These are phyloP conservation scores for Nebria brevicollis DNA, from an alignment of 2,888 invertebrate genomes.

Conservation along the genomic window DNA sequence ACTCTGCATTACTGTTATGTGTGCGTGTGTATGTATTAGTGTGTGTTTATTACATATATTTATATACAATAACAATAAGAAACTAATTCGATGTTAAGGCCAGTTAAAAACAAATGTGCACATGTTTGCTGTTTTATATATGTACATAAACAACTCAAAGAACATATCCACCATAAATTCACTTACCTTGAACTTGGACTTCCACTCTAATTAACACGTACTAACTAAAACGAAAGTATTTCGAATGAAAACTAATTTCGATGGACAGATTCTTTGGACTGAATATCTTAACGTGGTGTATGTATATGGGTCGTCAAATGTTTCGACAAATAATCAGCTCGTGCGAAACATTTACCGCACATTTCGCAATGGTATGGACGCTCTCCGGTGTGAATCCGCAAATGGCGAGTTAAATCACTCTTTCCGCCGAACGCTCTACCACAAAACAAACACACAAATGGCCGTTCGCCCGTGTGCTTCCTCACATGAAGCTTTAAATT, in stretches of 20 bases:
- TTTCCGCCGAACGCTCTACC: slow-evolving; percentile 90
- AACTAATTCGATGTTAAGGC: slow-evolving; percentile 44
- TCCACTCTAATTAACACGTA: background rate
- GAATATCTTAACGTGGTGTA: slow-evolving; percentile 67
- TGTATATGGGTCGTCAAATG: slow-evolving; percentile 92
- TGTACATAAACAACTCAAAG: background rate
- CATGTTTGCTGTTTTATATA: slow-evolving; percentile 6
- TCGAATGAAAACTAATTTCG: background rate
- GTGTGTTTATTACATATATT: slow-evolving; percentile 7
- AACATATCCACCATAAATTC: background rate
- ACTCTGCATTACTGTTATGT: background rate
- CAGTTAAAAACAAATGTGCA: slow-evolving; percentile 20
- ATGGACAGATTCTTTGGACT: slow-evolving; percentile 13
- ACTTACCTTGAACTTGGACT: background rate
- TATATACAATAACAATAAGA: slow-evolving; percentile 22
- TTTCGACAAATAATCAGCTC: slow-evolving; percentile 90
- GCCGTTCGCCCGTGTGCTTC: slow-evolving; percentile 87
- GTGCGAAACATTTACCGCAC: slow-evolving; percentile 90
- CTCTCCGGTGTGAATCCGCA: slow-evolving; percentile 89
- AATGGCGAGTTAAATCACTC: slow-evolving; percentile 85
- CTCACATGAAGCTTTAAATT: slow-evolving; percentile 88
- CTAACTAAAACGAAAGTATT: background rate
- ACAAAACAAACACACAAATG: slow-evolving; percentile 91
- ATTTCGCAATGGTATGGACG: slow-evolving; percentile 92
- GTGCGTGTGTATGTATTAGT: slow-evolving; percentile 10